phyloP scores from a whole-genome alignment of 1,140 invertebrate genomes.

The Trialeurodes vaporariorum region DNA sequence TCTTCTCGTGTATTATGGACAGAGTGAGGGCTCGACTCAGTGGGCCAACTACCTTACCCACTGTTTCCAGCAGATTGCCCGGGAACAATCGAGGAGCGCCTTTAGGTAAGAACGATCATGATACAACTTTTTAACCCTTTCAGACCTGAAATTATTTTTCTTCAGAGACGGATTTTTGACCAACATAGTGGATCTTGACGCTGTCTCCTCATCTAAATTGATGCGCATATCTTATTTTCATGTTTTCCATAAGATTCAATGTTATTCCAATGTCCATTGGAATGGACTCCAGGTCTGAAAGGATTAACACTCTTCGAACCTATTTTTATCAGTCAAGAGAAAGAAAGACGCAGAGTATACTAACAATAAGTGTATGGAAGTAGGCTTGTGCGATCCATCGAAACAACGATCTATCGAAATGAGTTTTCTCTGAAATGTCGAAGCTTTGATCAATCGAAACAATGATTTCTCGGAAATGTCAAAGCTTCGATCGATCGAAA shows the following conservation, averaged over 20 bases:
- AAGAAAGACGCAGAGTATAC: neutral
- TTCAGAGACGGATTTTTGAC: too few species aligned
- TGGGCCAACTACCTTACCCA: conserved; percentile 69
- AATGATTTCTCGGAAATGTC: too few species aligned
- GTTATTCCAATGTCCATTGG: too few species aligned
- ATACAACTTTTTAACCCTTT: neutral
- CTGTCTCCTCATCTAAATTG: too few species aligned
- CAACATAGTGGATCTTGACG: too few species aligned
- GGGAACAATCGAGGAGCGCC: conserved; percentile 54
- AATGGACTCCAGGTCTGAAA: neutral
- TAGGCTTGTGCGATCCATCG: neutral
- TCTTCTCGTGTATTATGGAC: conserved; percentile 58
- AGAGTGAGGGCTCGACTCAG: conserved; percentile 55
- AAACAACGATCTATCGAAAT: too few species aligned
- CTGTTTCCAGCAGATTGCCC: conserved; percentile 69
- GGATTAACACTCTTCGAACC: neutral
- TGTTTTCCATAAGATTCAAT: too few species aligned
- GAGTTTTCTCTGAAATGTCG: too few species aligned
- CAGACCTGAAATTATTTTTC: too few species aligned
- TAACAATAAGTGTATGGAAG: neutral
- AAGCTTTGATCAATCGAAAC: too few species aligned
- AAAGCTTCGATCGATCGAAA: too few species aligned
- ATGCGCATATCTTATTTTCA: too few species aligned
- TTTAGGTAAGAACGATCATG: conserved; percentile 47
- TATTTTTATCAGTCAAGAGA: neutral